phyloP scores from a whole-genome alignment of 1,140 invertebrate species.

The Bombus pascuorum region DNA sequence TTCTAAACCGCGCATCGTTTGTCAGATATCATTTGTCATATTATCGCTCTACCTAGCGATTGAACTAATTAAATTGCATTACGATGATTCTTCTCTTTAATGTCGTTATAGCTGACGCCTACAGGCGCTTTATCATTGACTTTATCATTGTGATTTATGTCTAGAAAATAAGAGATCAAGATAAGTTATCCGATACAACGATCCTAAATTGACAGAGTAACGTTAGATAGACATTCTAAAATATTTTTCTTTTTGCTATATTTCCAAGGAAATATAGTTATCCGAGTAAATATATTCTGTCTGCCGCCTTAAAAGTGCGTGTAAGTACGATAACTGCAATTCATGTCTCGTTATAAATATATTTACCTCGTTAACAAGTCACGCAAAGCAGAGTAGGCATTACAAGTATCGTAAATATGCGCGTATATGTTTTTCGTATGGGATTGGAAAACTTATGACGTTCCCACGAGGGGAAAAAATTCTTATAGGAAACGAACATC shows the following conservation, averaged over 20 bases:
- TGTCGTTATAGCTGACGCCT: neutral
- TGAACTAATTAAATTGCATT: neutral
- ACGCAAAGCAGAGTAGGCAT: neutral
- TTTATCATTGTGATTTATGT: neutral
- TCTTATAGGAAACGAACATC: neutral
- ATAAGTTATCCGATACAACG: neutral
- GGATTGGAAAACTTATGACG: neutral
- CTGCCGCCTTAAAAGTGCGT: too few relatives aligned
- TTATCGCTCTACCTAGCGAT: neutral
- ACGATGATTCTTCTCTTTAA: neutral
- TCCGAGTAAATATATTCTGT: neutral
- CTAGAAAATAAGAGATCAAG: neutral
- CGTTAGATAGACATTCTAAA: neutral
- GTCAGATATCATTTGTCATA: neutral
- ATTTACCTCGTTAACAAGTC: neutral
- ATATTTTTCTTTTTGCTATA: neutral
- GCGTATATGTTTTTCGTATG: neutral
- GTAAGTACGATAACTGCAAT: neutral
- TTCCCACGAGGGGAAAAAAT: neutral
- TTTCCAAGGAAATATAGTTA: neutral
- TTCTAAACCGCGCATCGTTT: neutral
- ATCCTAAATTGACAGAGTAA: neutral
- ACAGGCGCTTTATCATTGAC: neutral
- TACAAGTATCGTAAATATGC: neutral
- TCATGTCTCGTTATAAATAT: neutral